Evolutionary conservation across 2,113 vertebrate genomes (phyloP).

Genomic region (Lampris megalopsis): DNA sequence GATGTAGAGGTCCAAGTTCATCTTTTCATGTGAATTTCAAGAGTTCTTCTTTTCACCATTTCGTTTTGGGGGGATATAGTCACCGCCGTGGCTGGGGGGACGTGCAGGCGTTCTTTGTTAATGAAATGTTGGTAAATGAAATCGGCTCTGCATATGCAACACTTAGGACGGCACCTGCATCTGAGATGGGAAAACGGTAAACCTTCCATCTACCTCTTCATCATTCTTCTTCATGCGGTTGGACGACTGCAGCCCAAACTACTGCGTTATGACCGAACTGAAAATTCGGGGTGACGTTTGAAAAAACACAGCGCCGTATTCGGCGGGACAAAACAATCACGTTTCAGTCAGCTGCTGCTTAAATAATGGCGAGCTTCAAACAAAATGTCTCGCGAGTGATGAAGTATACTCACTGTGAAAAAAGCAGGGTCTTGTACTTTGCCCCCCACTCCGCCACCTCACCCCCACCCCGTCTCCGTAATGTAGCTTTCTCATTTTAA

Average conservation of each 20-base stretch:
- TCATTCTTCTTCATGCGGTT: too few species aligned
- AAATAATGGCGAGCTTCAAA: conserved; percentile 42
- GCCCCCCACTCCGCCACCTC: conserved; percentile 13
- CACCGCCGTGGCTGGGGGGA: background rate
- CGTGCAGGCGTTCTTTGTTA: conserved; percentile 3
- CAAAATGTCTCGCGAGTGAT: conserved; percentile 19
- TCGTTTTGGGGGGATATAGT: conserved; percentile 17
- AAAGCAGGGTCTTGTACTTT: conserved; percentile 42
- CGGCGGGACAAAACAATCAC: conserved; percentile 36
- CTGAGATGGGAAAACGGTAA: background rate
- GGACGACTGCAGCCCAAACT: too few species aligned
- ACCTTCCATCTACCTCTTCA: too few species aligned
- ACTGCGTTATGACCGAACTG: conserved; percentile 12
- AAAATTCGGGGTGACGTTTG: conserved; percentile 21
- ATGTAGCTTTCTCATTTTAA: conserved; percentile 36
- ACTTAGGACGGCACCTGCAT: background rate
- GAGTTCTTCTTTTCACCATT: conserved; percentile 32
- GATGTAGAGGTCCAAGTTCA: conserved; percentile 38
- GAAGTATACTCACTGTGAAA: conserved; percentile 39
- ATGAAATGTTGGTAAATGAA: background rate
- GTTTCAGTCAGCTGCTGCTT: conserved; percentile 50
- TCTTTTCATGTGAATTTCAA: conserved; percentile 33
- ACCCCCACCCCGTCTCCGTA: too few species aligned
- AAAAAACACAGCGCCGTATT: conserved; percentile 9
- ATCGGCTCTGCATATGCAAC: background rate